A percentile compares a stretch with the other conserved stretches of the same genome.
Conservation (phyloP, 2,888 invertebrate species). For the Chaetogeoica ovagalla region DNA sequence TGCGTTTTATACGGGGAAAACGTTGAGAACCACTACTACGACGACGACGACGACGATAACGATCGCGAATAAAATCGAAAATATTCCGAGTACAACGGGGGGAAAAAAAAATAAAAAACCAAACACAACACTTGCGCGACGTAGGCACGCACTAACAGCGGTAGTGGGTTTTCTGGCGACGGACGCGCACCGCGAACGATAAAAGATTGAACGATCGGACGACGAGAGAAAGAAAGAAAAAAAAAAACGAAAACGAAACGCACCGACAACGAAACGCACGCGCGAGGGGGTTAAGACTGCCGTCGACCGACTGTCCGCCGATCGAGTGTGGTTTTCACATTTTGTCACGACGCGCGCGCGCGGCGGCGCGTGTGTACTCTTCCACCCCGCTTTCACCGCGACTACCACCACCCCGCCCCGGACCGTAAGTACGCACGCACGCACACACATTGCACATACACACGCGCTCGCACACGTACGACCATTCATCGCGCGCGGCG, state of each 20-base stretch:
- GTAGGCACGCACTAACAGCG: too few relatives aligned
- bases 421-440: neutral
- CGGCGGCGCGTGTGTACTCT: neutral
- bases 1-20: too few relatives aligned
- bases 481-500: constrained; percentile 49
- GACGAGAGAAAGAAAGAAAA: too few relatives aligned
- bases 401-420: neutral
- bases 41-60: too few relatives aligned
- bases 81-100: too few relatives aligned
- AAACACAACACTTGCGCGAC: neutral
- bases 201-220: too few relatives aligned
- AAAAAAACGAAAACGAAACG: neutral
- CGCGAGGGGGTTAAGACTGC: constrained; percentile 33
- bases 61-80: too few relatives aligned
- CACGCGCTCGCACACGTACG: neutral
- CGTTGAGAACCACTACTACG: too few relatives aligned
- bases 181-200: too few relatives aligned
- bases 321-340: constrained; percentile 29
- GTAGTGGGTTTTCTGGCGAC: too few relatives aligned
- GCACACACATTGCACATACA: neutral
- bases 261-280: neutral
- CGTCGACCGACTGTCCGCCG: constrained; percentile 40
- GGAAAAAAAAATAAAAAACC: too few relatives aligned
- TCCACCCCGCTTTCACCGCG: neutral
- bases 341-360: constrained; percentile 1